Evolutionary conservation across 2,797 vertebrate species (phyloP), one percentile per base, ranked within the genome.

Genomic region (Choloepus didactylus): DNA sequence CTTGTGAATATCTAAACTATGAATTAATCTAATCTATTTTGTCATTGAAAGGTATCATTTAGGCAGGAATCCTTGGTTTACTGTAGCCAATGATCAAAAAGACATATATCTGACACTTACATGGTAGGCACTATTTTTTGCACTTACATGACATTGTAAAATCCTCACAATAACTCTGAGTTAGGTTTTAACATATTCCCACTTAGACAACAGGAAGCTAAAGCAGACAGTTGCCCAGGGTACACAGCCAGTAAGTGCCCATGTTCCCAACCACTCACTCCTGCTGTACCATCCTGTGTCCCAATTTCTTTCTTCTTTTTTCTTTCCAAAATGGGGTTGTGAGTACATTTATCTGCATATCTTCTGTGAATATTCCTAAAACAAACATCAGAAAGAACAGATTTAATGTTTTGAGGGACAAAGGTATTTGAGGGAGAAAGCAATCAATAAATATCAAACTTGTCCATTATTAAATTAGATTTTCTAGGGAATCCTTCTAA

Each of bases 281-380:
- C 7, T 3, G 23, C 27, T 44, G 15, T 23, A 3, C 2, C 2
- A 23, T 2, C 3, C 7, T 11, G 18, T 15, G 18, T 56, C 25
- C 2, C 75, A 38, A 12, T 82, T 70, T 49, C 14, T 86, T 60
- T 41, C 16, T 89, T 85, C 18, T 3, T 38, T 35, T 16, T 62
- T 56, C 31, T n/a, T 8, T 51, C n/a, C 31, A 49, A n/a, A 46
- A 2, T 23, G 38, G 19, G 46, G 72, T 44, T 29, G 8, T 11
- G 72, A 35, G 35, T 94, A 59, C 27, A 84, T 25, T 41, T 73
- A 60, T 84, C 79, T 91, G 9, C 44, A 7, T 31, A 62, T 44
- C 25, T 79, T 49, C 69, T 66, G 11, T 8, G 70, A 84, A 79
- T 72, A 51, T 44, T 94, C 25, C 29, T 84, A 87, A 87, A 72